Base-by-base conservation (phyloP, 2,888 invertebrate genomes). In the Crematogaster levior region DNA sequence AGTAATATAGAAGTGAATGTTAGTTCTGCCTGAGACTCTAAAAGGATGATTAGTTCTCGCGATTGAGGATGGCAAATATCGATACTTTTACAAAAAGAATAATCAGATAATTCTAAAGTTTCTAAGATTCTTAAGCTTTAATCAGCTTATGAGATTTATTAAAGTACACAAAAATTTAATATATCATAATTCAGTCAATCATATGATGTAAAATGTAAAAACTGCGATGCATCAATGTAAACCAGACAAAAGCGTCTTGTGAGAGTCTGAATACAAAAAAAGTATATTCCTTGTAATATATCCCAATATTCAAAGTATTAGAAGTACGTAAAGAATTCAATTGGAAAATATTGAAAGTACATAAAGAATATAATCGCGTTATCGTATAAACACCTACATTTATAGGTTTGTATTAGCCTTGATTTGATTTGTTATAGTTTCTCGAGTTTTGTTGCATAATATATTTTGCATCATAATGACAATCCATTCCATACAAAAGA, bases 381-480 rank as follows among this genome's bases (percentile, higher is more conserved):
- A 40, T 18, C 24, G 40, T n/a, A n/a, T n/a, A n/a, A 15, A 24
- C 9, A 61, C 24, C 18, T 63, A 12, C 15, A 9, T 24, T 40
- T 40, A 9, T 24, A 7, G 9, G 2, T 5, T 63, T 18, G 24
- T 24, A 40, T 24, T 40, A 3, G 40, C 40, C 15, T 63, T 40
- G 63, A 63, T 40, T 61, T 61, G 7, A 61, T 40, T 63, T 63
- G n/a, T n/a, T n/a, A n/a, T n/a, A n/a, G n/a, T n/a, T n/a, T n/a
- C n/a, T n/a, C n/a, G n/a, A n/a, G n/a, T n/a, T n/a, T n/a, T n/a
- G n/a, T n/a, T n/a, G n/a, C n/a, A n/a, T n/a, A n/a, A 73, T 58
- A 37, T 12, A 37, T 72, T 72, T 72, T 4, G 18, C 15, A 58
- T 21, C 46, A 30, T 51, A 30, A 66, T 40, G n/a, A n/a, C n/a